Evolutionary conservation across 2,797 vertebrate species (phyloP).

Genomic region (Betta splendens): DNA sequence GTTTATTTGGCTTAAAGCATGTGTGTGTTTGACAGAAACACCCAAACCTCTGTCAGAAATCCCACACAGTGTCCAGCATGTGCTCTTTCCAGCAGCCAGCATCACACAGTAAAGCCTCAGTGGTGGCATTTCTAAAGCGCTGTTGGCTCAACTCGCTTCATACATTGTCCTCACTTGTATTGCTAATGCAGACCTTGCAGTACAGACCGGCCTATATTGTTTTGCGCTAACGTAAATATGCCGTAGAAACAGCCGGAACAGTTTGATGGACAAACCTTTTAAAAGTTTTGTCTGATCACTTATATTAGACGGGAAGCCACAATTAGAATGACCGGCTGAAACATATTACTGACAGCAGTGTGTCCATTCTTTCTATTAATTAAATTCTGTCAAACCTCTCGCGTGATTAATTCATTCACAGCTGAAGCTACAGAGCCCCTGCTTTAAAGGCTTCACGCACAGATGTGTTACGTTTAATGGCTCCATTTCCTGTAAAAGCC

Average conservation of each 20-base stretch:
- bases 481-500: background rate
- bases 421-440: accelerated
- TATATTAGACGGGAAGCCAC: background rate
- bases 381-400: background rate
- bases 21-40: background rate
- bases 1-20: no score
- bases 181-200: conserved; percentile 77
- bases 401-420: background rate
- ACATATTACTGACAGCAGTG: background rate
- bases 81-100: conserved; percentile 19
- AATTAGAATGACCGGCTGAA: background rate
- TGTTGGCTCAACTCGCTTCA: conserved; percentile 66
- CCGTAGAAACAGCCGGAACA: conserved; percentile 74
- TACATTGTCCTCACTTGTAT: conserved; percentile 75
- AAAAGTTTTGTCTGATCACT: conserved; percentile 34
- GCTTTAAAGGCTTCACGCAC: background rate
- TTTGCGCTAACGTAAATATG: conserved; percentile 55
- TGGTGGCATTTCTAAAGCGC: conserved; percentile 66
- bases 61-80: conserved; percentile 15
- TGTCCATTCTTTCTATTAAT: background rate
- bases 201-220: conserved; percentile 70
- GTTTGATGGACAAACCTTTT: conserved; percentile 12
- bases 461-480: background rate
- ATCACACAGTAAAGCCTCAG: conserved; percentile 54
- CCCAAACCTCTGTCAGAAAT: conserved; percentile 23